Percentiles rank a stretch among this genome's conserved stretches.
These are phyloP conservation scores for Gadopsis marmoratus DNA, from an alignment of 2,797 vertebrate genomes.

Conservation along the genomic window DNA sequence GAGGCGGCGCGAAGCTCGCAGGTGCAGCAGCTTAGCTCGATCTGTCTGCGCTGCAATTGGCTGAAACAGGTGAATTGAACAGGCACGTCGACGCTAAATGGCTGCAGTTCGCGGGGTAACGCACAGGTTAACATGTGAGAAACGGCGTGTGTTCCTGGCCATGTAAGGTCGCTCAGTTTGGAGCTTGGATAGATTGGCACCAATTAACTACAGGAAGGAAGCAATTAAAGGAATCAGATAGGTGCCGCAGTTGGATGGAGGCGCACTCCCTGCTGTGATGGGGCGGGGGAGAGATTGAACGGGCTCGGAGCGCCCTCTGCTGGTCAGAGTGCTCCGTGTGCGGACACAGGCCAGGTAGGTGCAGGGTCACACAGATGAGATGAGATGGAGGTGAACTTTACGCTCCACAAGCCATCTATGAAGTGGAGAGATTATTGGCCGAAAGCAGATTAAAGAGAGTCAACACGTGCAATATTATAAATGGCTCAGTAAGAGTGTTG, in stretches of 20 bases:
- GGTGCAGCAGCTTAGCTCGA: conserved; percentile 52
- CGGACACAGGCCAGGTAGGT: conserved; percentile 38
- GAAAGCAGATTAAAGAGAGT: neutral
- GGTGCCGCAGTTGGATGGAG: conserved; percentile 39
- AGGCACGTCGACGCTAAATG: neutral
- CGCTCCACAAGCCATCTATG: neutral
- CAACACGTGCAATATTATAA: neutral
- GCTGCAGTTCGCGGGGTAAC: neutral
- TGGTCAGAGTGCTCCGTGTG: neutral
- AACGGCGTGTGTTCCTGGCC: neutral
- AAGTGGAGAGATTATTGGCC: neutral
- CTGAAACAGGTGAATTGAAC: conserved; percentile 55
- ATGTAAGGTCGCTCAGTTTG: neutral
- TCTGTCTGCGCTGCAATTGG: conserved; percentile 40
- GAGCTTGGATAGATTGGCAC: conserved; percentile 57
- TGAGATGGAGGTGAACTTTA: conserved; percentile 18
- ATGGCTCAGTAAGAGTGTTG: neutral
- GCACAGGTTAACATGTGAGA: neutral
- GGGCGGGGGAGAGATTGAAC: conserved; percentile 13
- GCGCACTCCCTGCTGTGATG: neutral
- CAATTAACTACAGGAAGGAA: conserved; percentile 75
- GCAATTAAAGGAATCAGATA: conserved; percentile 71
- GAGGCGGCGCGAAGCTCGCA: conserved; percentile 11
- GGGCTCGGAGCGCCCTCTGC: conserved; percentile 72
- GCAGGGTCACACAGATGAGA: conserved; percentile 36